These are phyloP conservation scores for Nannoperca obscura DNA, from an alignment of 2,797 vertebrate species.

Conservation along the genomic window DNA sequence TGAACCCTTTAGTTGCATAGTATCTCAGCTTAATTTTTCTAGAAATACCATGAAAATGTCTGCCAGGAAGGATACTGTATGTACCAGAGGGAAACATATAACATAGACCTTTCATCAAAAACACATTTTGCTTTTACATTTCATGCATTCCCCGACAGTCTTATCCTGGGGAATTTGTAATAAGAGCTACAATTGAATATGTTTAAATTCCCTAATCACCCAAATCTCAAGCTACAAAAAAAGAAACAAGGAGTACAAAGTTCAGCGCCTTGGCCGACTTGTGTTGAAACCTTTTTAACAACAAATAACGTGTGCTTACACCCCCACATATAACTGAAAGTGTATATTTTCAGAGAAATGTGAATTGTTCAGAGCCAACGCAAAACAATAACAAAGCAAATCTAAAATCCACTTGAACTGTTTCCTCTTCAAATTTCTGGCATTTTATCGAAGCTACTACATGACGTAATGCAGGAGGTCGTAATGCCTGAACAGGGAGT, in stretches of 20 bases:
- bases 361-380: constrained; percentile 21
- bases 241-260: constrained; percentile 46
- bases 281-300: constrained; percentile 42
- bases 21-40: neutral
- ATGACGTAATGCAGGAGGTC: constrained; percentile 30
- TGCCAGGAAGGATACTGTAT: neutral
- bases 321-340: constrained; percentile 8
- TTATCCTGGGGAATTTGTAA: neutral
- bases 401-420: constrained; percentile 15
- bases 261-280: constrained; percentile 13
- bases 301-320: constrained; percentile 9
- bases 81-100: too few relatives aligned
- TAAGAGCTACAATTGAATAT: constrained; percentile 13
- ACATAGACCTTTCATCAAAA: neutral
- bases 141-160: neutral
- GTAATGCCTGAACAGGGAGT: constrained; percentile 3
- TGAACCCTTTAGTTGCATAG: neutral
- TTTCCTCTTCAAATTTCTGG: constrained; percentile 37
- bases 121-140: neutral
- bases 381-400: constrained; percentile 30
- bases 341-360: constrained; percentile 36
- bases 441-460: constrained; percentile 4
- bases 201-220: constrained; percentile 28
- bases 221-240: constrained; percentile 24
- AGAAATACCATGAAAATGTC: neutral